These are phyloP conservation scores for Drosophila longiperda DNA, from an alignment of 2,888 invertebrate species.

Conservation along the genomic window DNA sequence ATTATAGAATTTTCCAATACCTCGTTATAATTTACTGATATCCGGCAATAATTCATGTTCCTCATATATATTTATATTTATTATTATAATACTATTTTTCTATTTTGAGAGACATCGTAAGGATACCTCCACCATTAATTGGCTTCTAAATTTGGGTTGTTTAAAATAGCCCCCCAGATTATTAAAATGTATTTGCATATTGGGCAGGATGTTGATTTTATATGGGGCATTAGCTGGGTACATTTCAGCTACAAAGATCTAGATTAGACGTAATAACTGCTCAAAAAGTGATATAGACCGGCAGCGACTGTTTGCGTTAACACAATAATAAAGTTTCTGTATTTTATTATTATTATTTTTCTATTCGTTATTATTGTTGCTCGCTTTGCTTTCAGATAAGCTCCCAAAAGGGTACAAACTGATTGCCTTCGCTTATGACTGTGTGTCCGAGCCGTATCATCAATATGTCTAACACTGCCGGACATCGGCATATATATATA, in stretches of 20 bases:
- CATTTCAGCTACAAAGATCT: conserved; percentile 63
- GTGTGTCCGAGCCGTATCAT: conserved; percentile 52
- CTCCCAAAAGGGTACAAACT: conserved; percentile 34
- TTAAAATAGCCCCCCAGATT: background rate
- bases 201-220: conserved; percentile 74
- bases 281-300: conserved; percentile 54
- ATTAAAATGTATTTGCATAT: conserved; percentile 68
- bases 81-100: conserved; percentile 8
- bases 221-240: conserved; percentile 36
- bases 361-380: conserved; percentile 29
- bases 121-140: conserved; percentile 25
- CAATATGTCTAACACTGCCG: conserved; percentile 65
- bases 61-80: background rate
- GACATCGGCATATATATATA: conserved; percentile 3
- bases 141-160: conserved; percentile 36
- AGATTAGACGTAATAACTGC: conserved; percentile 65
- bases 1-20: background rate
- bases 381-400: conserved; percentile 48
- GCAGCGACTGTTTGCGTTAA: conserved; percentile 38
- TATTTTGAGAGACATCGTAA: conserved; percentile 18
- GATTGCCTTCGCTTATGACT: conserved; percentile 34
- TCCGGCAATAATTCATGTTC: background rate
- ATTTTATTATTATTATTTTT: conserved; percentile 43
- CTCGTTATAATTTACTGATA: background rate
- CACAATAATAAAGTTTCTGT: conserved; percentile 54